Evolutionary conservation across 1,140 invertebrate species (phyloP), one percentile per base, ranked within the genome.

Genomic region (Scylla paramamosain): DNA sequence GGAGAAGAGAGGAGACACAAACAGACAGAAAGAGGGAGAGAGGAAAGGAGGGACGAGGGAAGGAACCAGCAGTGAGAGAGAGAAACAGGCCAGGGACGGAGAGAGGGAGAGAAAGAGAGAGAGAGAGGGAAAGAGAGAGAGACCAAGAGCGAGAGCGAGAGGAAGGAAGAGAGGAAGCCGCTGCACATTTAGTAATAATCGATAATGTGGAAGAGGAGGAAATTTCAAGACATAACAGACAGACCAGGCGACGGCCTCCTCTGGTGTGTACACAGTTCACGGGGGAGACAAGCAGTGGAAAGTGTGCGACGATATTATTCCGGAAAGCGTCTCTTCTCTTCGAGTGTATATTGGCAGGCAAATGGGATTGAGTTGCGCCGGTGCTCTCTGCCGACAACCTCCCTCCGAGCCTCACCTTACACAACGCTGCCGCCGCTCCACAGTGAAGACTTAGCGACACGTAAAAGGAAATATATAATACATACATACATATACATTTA

Each of bases 141-240:
- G 46, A 77, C 0, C 6, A 20, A n/a, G 14, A 77, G 82, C 28
- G 77, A 45, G 92, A 93, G 59, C 39, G 90, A 91, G 90, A 91
- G 90, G 59, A 52, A 91, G 90, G 48, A 28, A 77, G 92, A 86
- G 84, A 59, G 84, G 67, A 32, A 59, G 39, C 46, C 12, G 84
- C 52, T 52, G 45, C 89, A 52, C n/a, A 28, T 52, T 31, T 45
- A 48, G n/a, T 88, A 91, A 91, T 91, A 91, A 91, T 91, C 89
- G 46, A 91, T 91, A 91, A 91, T 91, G 89, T 91, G 46, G 67
- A 77, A n/a, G 67, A 77, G 25, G 67, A 77, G 67, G 67, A 77
- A 77, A 77, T 77, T 77, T 77, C 20, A 77, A 77, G 67, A 77
- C 67, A 77, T 77, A 77, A 77, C 67, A 77, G 67, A 77, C 67